A percentile compares a stretch with the other conserved stretches of the same genome.
These are phyloP conservation scores for Drosophila ustulata DNA, from an alignment of 2,888 invertebrate species.

Conservation along the genomic window DNA sequence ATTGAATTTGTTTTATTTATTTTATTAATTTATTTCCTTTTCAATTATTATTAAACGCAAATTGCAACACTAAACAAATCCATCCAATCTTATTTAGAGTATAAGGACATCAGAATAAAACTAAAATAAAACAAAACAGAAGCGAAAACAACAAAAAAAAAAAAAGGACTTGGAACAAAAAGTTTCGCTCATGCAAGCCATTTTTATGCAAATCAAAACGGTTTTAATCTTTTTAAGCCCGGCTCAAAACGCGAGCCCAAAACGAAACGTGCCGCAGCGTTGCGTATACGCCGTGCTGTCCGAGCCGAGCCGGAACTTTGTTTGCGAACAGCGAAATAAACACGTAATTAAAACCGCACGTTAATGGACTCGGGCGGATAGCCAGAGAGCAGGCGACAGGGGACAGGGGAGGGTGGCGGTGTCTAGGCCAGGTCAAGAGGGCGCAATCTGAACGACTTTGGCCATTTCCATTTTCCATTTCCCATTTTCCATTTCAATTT, in stretches of 20 bases:
- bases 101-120: background rate
- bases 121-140: too few relatives aligned
- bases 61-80: background rate
- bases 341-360: constrained; percentile 76
- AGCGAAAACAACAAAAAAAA: too few relatives aligned
- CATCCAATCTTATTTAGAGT: background rate
- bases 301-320: constrained; percentile 26
- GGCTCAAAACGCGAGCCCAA: constrained; percentile 30
- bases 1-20: too few relatives aligned
- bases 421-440: constrained; percentile 17
- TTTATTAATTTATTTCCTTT: too few relatives aligned
- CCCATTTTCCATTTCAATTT: constrained; percentile 26
- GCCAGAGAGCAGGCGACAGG: background rate
- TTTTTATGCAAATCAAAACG: constrained; percentile 75
- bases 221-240: constrained; percentile 70
- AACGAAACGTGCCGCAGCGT: constrained; percentile 44
- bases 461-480: constrained; percentile 18
- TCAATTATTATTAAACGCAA: too few relatives aligned
- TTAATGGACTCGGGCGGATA: constrained; percentile 59
- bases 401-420: background rate
- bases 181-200: constrained; percentile 60
- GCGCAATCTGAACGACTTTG: constrained; percentile 26
- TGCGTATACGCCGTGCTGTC: constrained; percentile 8
- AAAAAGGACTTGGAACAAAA: constrained; percentile 38
- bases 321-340: constrained; percentile 62